Percentiles rank a stretch among this genome's conserved stretches.
phyloP scores from a whole-genome alignment of 2,888 invertebrate genomes.

The Meghimatium bilineatum region DNA sequence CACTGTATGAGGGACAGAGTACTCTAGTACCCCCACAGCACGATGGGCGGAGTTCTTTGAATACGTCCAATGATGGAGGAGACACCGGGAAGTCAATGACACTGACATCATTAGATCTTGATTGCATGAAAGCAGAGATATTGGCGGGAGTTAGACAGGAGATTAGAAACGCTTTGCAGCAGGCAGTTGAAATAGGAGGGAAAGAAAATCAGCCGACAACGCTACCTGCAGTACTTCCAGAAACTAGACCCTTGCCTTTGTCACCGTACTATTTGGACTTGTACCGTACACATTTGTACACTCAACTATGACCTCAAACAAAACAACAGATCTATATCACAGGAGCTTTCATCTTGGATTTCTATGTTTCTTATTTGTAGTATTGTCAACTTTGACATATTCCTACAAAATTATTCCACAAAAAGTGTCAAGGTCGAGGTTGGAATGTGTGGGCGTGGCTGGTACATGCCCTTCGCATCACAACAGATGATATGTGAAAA shows the following conservation, averaged over 20 bases:
- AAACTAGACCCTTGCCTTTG: neutral
- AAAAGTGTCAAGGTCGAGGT: too few species aligned
- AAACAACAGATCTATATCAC: neutral
- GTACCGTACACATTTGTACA: slow-evolving; percentile 76
- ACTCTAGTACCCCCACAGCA: slow-evolving; percentile 24
- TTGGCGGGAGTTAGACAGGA: slow-evolving; percentile 70
- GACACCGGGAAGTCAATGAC: slow-evolving; percentile 40
- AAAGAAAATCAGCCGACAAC: neutral
- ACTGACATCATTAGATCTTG: slow-evolving; percentile 69
- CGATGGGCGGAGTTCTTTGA: slow-evolving; percentile 25
- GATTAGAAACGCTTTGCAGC: slow-evolving; percentile 52
- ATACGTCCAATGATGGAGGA: slow-evolving; percentile 38
- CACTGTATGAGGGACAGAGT: slow-evolving; percentile 13
- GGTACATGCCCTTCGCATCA: too few species aligned
- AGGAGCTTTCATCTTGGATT: neutral
- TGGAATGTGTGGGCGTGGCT: too few species aligned
- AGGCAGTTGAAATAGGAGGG: slow-evolving; percentile 19
- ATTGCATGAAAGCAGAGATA: slow-evolving; percentile 73
- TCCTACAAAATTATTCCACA: too few species aligned
- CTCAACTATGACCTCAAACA: slow-evolving; percentile 65
- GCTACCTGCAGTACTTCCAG: slow-evolving; percentile 55
- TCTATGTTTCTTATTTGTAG: neutral
- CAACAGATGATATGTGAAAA: too few species aligned
- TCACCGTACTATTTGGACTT: slow-evolving; percentile 67
- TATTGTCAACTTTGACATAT: too few species aligned